These are phyloP conservation scores for Crioceris asparagi DNA, from an alignment of 2,888 invertebrate genomes.

Conservation along the genomic window DNA sequence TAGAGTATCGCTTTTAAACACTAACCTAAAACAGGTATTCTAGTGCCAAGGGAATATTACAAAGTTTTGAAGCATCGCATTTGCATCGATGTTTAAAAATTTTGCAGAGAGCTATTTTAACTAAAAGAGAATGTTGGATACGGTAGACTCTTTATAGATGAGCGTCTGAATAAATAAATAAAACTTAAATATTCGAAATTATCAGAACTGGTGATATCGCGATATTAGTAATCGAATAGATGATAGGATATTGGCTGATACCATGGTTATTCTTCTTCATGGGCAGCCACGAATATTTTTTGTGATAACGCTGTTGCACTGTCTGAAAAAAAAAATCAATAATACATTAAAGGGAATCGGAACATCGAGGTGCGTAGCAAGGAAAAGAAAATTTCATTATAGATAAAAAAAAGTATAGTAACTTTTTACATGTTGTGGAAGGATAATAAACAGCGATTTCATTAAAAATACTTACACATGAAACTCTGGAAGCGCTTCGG, in stretches of 20 bases:
- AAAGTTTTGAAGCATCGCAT: too few species aligned
- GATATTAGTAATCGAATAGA: too few species aligned
- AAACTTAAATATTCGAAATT: not conserved
- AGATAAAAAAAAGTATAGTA: constrained; percentile 1
- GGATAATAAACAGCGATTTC: not conserved
- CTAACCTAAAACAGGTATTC: too few species aligned
- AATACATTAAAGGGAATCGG: not conserved
- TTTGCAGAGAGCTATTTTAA: too few species aligned
- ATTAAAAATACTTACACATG: constrained; percentile 45
- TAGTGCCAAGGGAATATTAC: too few species aligned
- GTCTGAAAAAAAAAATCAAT: constrained; percentile 39
- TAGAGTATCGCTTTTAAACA: too few species aligned
- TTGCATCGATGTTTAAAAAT: too few species aligned
- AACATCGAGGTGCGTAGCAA: too few species aligned
- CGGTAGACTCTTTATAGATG: too few species aligned
- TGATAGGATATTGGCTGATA: not conserved
- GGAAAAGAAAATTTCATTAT: constrained; percentile 4
- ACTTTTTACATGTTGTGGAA: not conserved
- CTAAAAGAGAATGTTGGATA: too few species aligned
- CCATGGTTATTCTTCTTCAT: constrained; percentile 53
- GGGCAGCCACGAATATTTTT: constrained; percentile 66
- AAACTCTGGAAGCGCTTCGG: constrained; percentile 48
- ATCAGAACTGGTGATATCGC: too few species aligned
- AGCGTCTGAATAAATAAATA: not conserved
- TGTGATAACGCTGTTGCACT: constrained; percentile 53